Percentiles rank a stretch among this genome's conserved stretches.
Conservation (phyloP, 1,140 invertebrate species). For the Neotoxoptera formosana region DNA sequence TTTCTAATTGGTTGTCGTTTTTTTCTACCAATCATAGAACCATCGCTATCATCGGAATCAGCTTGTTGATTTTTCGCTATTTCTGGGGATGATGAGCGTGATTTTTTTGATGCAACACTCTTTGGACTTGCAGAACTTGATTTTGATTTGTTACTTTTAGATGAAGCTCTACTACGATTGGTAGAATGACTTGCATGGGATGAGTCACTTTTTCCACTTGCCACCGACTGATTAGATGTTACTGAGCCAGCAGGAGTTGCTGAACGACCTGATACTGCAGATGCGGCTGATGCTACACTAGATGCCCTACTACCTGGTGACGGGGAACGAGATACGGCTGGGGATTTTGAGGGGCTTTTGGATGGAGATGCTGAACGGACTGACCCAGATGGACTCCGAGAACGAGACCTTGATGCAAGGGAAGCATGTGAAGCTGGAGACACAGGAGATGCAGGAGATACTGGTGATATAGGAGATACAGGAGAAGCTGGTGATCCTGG, state of each 20-base stretch:
- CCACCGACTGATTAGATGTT: slow-evolving; percentile 46
- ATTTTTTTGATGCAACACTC: slow-evolving; percentile 36
- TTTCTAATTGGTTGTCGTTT: slow-evolving; percentile 53
- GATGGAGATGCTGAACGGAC: slow-evolving; percentile 60
- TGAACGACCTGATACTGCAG: slow-evolving; percentile 61
- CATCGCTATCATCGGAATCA: slow-evolving; percentile 20
- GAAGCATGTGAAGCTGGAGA: neutral
- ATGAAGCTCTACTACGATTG: slow-evolving; percentile 40
- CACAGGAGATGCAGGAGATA: neutral
- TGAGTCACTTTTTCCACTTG: slow-evolving; percentile 43
- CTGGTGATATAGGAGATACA: neutral
- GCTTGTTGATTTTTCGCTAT: neutral
- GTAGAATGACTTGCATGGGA: slow-evolving; percentile 44
- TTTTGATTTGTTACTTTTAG: slow-evolving; percentile 55
- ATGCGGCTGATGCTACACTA: slow-evolving; percentile 63
- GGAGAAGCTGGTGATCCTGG: slow-evolving; percentile 23
- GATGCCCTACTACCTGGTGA: slow-evolving; percentile 61
- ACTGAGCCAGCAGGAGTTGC: slow-evolving; percentile 55
- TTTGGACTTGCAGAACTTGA: slow-evolving; percentile 43
- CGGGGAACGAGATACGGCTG: slow-evolving; percentile 62
- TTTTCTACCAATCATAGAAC: slow-evolving; percentile 60
- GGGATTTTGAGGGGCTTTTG: slow-evolving; percentile 63
- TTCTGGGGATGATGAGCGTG: slow-evolving; percentile 34
- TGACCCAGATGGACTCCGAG: slow-evolving; percentile 60
- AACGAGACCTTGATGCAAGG: slow-evolving; percentile 39